A percentile compares a stretch with the other conserved stretches of the same genome.
Conservation (phyloP, 2,797 vertebrate species). For the Lindbergichthys nudifrons region DNA sequence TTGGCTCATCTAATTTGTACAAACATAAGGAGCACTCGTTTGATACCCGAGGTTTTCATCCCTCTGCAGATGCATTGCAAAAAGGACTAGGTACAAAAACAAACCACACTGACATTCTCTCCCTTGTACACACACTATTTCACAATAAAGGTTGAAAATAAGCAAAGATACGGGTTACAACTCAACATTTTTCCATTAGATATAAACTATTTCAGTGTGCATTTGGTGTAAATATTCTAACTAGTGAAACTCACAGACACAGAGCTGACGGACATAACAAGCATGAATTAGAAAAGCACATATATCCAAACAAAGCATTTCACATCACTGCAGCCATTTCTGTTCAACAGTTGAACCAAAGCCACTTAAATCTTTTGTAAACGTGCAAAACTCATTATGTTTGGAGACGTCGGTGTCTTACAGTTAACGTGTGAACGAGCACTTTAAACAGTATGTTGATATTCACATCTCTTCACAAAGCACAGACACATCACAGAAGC, state of each 20-base stretch:
- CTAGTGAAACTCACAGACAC: slow-evolving; percentile 37
- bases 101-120: slow-evolving; percentile 48
- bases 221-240: slow-evolving; percentile 46
- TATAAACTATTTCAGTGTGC: slow-evolving; percentile 33
- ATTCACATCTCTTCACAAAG: slow-evolving; percentile 33
- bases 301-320: slow-evolving; percentile 56
- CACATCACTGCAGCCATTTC: slow-evolving; percentile 52
- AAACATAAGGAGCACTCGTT: slow-evolving; percentile 57
- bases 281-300: slow-evolving; percentile 47
- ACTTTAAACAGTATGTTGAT: slow-evolving; percentile 31
- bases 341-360: slow-evolving; percentile 46
- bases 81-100: slow-evolving; percentile 65
- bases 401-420: slow-evolving; percentile 54
- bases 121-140: slow-evolving; percentile 12
- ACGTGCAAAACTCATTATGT: slow-evolving; percentile 64
- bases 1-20: slow-evolving; percentile 52
- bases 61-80: slow-evolving; percentile 51
- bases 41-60: slow-evolving; percentile 34
- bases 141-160: slow-evolving; percentile 48
- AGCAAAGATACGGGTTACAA: slow-evolving; percentile 37
- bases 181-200: slow-evolving; percentile 34
- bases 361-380: slow-evolving; percentile 61
- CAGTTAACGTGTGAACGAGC: slow-evolving; percentile 26
- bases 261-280: slow-evolving; percentile 33
- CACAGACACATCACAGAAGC: slow-evolving; percentile 69